Base-by-base conservation (phyloP, 1,140 invertebrate genomes). In the Sminthurinus signatus region DNA sequence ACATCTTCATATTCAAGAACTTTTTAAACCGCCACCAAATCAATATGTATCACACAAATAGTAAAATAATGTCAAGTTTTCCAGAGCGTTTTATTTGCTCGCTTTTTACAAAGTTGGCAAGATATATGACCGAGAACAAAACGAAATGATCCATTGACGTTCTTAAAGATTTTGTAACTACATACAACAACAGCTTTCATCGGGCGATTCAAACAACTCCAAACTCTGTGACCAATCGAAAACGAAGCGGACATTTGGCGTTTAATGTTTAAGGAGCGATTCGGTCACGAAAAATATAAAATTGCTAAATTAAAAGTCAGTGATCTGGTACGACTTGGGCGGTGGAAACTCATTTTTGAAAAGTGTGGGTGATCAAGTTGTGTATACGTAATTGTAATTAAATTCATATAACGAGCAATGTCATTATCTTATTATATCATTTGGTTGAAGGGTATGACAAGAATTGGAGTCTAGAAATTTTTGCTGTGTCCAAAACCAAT, bases 141-240 rank as follows among this genome's bases (percentile, higher is more conserved):
- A 58, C 60, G 3, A 25, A 31, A n/a, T 39, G 43, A 27, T 64
- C 27, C 57, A 19, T 51, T 28, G 21, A 67, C 27, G 27, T 31
- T 1, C 50, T 67, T 15, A 27, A 23, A 19, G 39, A 48, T 3
- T 60, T 67, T 62, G 42, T 31, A 14, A 27, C 42, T 25, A 10
- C 54, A 2, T 67, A 67, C 36, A 67, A 67, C 27, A 58, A 52
- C 25, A 32, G 61, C 8, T 63, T 51, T 23, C 65, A 67, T 60
- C 31, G 48, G 1, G 43, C 31, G 15, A 63, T 67, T 17, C 43
- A 54, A 44, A 46, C 29, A 27, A n/a, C 43, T 43, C 65, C 65
- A 17, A 46, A 27, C 25, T 8, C 50, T 17, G 65, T 64, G 1
- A 59, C n/a, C 28, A 15, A 23, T n/a, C 3, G 60, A 63, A 46